Percentiles rank a stretch among this genome's conserved stretches.
These are phyloP conservation scores for Hypocryptadius cinnamomeus DNA, from an alignment of 2,113 vertebrate genomes.

Conservation along the genomic window DNA sequence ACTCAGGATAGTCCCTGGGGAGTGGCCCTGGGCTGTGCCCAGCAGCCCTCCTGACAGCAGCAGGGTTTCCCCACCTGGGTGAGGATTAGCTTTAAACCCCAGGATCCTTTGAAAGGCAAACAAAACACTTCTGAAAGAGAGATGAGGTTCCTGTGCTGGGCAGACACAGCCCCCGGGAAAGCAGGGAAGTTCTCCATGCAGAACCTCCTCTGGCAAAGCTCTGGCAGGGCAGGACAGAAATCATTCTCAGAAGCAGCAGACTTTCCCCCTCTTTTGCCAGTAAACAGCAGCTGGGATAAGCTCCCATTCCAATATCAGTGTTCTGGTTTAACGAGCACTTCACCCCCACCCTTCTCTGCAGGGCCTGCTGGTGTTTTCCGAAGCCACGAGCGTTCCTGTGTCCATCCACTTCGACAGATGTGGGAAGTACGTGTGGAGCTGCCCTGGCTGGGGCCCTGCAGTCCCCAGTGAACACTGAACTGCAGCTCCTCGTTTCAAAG, in stretches of 20 bases:
- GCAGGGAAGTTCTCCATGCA: not conserved
- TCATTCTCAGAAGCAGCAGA: not conserved
- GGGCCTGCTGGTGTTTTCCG: slow-evolving; percentile 86
- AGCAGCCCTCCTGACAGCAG: not conserved
- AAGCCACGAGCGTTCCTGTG: slow-evolving; percentile 72
- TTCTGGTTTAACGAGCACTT: not conserved
- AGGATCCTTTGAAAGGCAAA: not conserved
- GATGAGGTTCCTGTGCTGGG: not conserved
- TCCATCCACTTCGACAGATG: slow-evolving; percentile 76
- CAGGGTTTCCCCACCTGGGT: not conserved
- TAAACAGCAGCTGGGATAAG: not conserved
- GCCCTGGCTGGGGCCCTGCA: not conserved
- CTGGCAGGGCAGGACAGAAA: not conserved
- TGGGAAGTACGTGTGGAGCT: slow-evolving; percentile 75
- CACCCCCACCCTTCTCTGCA: slow-evolving; percentile 35
- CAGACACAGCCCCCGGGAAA: not conserved
- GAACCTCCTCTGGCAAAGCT: not conserved
- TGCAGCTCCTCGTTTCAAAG: not conserved
- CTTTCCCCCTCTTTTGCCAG: not conserved
- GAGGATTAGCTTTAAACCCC: not conserved
- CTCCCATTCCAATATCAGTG: accelerated
- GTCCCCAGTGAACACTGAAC: not conserved
- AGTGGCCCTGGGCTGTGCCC: not conserved
- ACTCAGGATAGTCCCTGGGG: not conserved
- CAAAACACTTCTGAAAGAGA: not conserved